Evolutionary conservation across 2,113 vertebrate species (phyloP).

Genomic region (Sander vitreus): DNA sequence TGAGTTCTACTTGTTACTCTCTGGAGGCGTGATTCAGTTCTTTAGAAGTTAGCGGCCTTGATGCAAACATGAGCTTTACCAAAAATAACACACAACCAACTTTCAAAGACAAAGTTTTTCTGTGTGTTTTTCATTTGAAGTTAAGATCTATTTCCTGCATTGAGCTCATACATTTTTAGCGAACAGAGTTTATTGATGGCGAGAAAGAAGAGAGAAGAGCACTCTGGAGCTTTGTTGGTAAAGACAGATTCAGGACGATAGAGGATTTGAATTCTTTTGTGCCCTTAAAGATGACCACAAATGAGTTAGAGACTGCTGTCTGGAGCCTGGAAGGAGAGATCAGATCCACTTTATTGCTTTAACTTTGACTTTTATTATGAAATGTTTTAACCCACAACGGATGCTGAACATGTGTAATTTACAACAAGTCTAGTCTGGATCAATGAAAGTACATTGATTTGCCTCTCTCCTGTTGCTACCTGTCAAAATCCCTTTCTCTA

Average conservation of each 20-base stretch:
- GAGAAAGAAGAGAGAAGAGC: conserved; percentile 40
- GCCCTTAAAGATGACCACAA: conserved; percentile 66
- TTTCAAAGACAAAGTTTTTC: conserved; percentile 70
- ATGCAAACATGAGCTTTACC: conserved; percentile 76
- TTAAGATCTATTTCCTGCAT: conserved; percentile 69
- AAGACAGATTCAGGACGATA: conserved; percentile 73
- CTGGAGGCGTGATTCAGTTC: conserved; percentile 63
- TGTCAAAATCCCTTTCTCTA: too few relatives aligned
- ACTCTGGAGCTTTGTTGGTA: conserved; percentile 57
- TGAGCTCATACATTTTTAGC: conserved; percentile 57
- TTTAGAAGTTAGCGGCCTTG: conserved; percentile 70
- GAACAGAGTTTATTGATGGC: conserved; percentile 41
- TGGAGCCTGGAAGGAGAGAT: conserved; percentile 33
- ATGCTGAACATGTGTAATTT: conserved; percentile 28
- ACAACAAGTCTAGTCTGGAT: conserved; percentile 7
- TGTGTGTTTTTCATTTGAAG: conserved; percentile 53
- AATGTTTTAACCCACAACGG: conserved; percentile 23
- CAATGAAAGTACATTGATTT: not conserved
- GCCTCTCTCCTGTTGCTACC: too few relatives aligned
- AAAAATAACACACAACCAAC: conserved; percentile 75
- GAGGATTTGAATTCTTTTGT: conserved; percentile 66
- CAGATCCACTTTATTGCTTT: conserved; percentile 31
- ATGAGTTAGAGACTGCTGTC: conserved; percentile 46
- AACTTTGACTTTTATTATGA: not conserved
- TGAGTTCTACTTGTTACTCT: conserved; percentile 57